These are phyloP conservation scores for Lagodon rhomboides DNA, from an alignment of 2,797 vertebrate genomes.

Conservation along the genomic window DNA sequence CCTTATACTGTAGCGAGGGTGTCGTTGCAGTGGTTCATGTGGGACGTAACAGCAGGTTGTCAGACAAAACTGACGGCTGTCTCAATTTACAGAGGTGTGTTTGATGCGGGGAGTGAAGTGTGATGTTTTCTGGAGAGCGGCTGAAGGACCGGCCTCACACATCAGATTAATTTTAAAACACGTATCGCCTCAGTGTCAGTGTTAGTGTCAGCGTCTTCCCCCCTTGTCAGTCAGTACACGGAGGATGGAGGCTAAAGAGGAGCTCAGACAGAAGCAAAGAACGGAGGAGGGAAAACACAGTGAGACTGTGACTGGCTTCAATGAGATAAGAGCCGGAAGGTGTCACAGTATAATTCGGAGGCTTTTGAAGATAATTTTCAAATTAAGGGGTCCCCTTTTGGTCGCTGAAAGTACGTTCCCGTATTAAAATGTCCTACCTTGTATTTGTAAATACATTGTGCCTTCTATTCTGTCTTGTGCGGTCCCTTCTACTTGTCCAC, in stretches of 20 bases:
- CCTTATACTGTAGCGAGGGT: neutral
- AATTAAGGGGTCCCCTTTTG: neutral
- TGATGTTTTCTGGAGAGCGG: neutral
- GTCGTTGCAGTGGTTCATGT: too few species aligned
- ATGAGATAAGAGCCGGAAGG: conserved; percentile 9
- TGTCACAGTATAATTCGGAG: conserved; percentile 38
- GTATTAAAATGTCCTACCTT: neutral
- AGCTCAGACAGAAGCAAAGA: conserved; percentile 16
- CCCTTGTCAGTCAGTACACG: conserved; percentile 21
- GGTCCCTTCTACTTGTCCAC: neutral
- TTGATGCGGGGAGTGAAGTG: neutral
- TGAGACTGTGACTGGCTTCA: conserved; percentile 1
- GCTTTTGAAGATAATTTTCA: conserved; percentile 13
- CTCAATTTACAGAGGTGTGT: neutral
- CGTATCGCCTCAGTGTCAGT: neutral
- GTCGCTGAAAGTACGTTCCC: neutral
- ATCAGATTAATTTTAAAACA: conserved; percentile 28
- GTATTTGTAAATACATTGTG: conserved; percentile 6
- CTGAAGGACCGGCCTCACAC: conserved; percentile 1
- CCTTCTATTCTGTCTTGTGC: neutral
- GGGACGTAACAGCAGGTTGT: too few species aligned
- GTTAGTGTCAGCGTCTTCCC: neutral
- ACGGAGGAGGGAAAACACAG: conserved; percentile 2
- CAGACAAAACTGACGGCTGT: too few species aligned
- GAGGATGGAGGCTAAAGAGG: conserved; percentile 13